Base-by-base conservation (phyloP, 2,888 invertebrate species). In the Matsumyia berberina region DNA sequence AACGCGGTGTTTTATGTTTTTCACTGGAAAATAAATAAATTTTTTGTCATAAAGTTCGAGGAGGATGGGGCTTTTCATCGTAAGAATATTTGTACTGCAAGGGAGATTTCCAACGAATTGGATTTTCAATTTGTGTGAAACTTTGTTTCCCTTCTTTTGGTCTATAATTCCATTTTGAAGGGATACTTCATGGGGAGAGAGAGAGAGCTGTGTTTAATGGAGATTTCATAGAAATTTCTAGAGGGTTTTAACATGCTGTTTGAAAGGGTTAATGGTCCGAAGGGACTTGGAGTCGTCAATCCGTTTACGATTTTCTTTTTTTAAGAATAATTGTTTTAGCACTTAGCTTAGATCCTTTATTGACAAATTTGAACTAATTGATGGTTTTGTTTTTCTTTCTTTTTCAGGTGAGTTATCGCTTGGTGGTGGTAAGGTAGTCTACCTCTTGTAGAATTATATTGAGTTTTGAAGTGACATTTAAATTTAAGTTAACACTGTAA, bases 221-320 rank as follows among this genome's bases (percentile, higher is more conserved):
- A 29, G 67, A 46, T 78, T 78, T 66, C 39, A 55, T 12, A 11
- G 64, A 39, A 44, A 39, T 15, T 60, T 42, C 62, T 17, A 51
- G 19, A 33, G 62, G 81, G 81, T 51, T 57, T 67, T 12, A 51
- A 53, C 35, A 8, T 39, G 44, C 7, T 53, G 55, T 70, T 67
- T 64, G 42, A 46, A 53, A 53, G 80, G 70, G 55, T 64, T 78
- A 77, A 53, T 57, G 49, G 24, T n/a, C 9, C 35, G 31, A 60
- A 37, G 69, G 70, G 31, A 64, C 39, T 51, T 2, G n/a, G 17
- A 33, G 62, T 51, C 69, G 73, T 74, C 69, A 79, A 69, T 79
- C 55, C 49, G 73, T 73, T 79, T 69, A 79, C 49, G 83, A 83
- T 44, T 62, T 79, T 79, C 46, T 60, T 72, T 60, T 72, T 73